Base-by-base conservation (phyloP, 1,140 invertebrate genomes). In the Lucilia cuprina region DNA sequence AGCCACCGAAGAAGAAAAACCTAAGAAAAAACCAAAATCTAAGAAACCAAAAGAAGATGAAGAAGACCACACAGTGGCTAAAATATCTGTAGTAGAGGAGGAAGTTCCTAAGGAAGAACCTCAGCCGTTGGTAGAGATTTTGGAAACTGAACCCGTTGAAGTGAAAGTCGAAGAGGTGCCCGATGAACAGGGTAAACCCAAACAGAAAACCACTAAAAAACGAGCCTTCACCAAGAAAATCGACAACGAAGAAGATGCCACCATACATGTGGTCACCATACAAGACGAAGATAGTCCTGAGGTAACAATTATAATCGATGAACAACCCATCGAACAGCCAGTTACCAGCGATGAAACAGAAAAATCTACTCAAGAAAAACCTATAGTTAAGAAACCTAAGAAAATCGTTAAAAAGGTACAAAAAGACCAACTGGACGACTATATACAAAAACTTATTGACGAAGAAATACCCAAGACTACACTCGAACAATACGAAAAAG, bases 231-330 rank as follows among this genome's bases (percentile, higher is more conserved):
- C 91, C 85, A 92, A 91, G 74, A 88, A 90, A 74, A 87, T 87
- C 14, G 87, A 87, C 2, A 86, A 87, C 1, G 91, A 89, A 84
- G 90, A 93, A 34, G 91, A 93, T 14, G 92, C 85, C 9, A 90
- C 86, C 0, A 86, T 86, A 34, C 86, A 90, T 82, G 92, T 92
- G 0, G 90, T 91, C 12, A 91, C 90, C n/a, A 89, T 91, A 84
- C 86, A 91, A 85, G 90, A 88, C 83, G 91, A 90, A 47, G 88
- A 87, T 25, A 89, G 88, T 78, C 91, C 90, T 82, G 86, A 88
- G 14, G 87, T 88, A 9, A 88, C 84, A 21, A 86, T 90, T 21
- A 90, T 89, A 21, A 85, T 89, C 8, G 87, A 86, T 17, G 88
- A 90, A 82, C 87, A 87, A 75, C 89, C 86, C 10, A 84, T 86